Evolutionary conservation across 2,797 vertebrate genomes (phyloP).

Genomic region (Sparus aurata): DNA sequence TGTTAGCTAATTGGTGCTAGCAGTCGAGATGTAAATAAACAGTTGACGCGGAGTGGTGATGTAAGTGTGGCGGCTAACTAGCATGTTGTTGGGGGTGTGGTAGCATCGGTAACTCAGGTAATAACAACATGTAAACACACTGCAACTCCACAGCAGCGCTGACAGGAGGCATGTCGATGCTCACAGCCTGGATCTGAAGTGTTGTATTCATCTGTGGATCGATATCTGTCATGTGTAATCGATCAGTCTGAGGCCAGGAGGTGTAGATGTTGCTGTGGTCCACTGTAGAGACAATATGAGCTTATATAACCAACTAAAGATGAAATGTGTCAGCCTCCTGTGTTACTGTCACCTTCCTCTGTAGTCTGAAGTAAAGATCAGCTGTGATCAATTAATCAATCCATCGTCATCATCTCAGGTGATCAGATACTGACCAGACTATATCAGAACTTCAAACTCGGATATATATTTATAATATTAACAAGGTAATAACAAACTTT

Average conservation of each 20-base stretch:
- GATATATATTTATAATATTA: no score
- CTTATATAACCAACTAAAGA: background rate
- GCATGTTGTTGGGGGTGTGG: slow-evolving; percentile 33
- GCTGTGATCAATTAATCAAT: no score
- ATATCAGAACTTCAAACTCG: no score
- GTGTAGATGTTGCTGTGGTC: background rate
- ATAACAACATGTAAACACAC: slow-evolving; percentile 35
- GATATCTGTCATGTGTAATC: background rate
- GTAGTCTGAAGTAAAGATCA: no score
- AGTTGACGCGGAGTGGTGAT: background rate
- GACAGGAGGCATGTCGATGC: background rate
- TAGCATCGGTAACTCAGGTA: background rate
- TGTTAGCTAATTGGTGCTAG: background rate
- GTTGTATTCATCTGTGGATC: background rate
- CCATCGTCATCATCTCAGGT: no score
- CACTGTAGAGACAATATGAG: background rate
- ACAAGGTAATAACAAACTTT: no score
- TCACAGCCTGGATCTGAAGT: background rate
- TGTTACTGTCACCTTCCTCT: no score
- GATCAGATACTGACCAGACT: no score
- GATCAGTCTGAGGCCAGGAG: background rate
- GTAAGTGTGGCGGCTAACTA: background rate
- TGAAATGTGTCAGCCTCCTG: no score
- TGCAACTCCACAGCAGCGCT: background rate
- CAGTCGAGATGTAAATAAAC: no score